These are phyloP conservation scores for Corythornis vintsioides DNA, from an alignment of 2,113 vertebrate species.

Conservation along the genomic window DNA sequence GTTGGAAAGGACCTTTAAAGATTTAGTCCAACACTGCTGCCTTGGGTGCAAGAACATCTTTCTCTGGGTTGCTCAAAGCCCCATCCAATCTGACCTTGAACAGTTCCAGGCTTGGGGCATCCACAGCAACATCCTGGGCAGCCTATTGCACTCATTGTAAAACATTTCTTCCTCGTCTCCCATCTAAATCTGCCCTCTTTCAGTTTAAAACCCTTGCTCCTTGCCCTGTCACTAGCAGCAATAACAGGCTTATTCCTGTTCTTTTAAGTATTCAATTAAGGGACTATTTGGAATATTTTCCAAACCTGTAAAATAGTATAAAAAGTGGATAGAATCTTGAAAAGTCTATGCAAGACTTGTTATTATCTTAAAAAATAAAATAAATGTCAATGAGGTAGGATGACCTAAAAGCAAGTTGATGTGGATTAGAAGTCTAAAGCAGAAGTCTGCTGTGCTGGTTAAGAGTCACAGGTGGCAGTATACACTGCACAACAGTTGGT, in stretches of 20 bases:
- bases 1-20: neutral
- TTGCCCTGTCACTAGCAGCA: neutral
- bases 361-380: neutral
- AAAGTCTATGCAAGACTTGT: neutral
- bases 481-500: neutral
- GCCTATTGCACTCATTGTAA: neutral
- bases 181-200: neutral
- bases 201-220: neutral
- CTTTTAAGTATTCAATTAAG: neutral
- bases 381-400: too few species aligned
- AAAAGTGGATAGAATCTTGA: neutral
- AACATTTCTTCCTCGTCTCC: neutral
- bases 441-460: neutral
- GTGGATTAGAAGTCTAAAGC: neutral
- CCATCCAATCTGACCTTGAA: fast-evolving
- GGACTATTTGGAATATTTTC: neutral
- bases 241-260: neutral
- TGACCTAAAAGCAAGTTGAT: neutral
- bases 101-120: neutral
- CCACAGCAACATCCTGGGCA: neutral
- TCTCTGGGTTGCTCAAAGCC: neutral
- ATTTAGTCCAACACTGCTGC: neutral
- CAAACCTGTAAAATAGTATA: neutral
- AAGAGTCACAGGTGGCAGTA: neutral
- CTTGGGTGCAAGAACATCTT: neutral